Evolutionary conservation across 2,888 invertebrate genomes (phyloP), one percentile per base, ranked within the genome.

Genomic region (Patella caerulea): DNA sequence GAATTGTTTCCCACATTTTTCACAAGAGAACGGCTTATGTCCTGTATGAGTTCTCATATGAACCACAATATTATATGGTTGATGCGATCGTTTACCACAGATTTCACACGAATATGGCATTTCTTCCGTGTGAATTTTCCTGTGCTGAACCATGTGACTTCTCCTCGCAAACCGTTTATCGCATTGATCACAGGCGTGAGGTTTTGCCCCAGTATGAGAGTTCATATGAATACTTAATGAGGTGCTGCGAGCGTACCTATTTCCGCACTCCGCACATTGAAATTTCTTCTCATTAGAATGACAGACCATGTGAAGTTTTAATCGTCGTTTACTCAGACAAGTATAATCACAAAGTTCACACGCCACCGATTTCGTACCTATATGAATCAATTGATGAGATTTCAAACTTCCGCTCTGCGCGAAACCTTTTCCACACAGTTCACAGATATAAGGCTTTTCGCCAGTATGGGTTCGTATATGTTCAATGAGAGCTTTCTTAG

Each of bases 101-200:
- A 72, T n/a, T n/a, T 19, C 24, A 29, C 72, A 72, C n/a, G 19
- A n/a, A n/a, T 52, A 53, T n/a, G 19, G n/a, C 19, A n/a, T n/a
- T 45, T 72, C 72, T n/a, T 72, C 72, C n/a, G 24, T 72, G n/a
- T 72, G 72, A 12, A 72, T n/a, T 53, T 72, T 29, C 15, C n/a
- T 29, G 15, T 72, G 72, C 3, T 34, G 72, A 11, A 19, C 11
- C 19, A 72, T n/a, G 34, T 72, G 72, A 72, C n/a, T n/a, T 53
- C 34, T 72, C 19, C 72, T 72, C 12, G 19, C 12, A 29, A 52
- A 72, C 12, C n/a, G n/a, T 52, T 72, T 52, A 53, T 19, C 24
- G 11, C 72, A 72, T 3, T 29, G 52, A 11, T 52, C 72, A 34
- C 72, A 72, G 11, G 12, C 11, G 34, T 29, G 34, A 14, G 72